Base-by-base conservation (phyloP, 2,888 invertebrate species). In the Callimorpha dominula region DNA sequence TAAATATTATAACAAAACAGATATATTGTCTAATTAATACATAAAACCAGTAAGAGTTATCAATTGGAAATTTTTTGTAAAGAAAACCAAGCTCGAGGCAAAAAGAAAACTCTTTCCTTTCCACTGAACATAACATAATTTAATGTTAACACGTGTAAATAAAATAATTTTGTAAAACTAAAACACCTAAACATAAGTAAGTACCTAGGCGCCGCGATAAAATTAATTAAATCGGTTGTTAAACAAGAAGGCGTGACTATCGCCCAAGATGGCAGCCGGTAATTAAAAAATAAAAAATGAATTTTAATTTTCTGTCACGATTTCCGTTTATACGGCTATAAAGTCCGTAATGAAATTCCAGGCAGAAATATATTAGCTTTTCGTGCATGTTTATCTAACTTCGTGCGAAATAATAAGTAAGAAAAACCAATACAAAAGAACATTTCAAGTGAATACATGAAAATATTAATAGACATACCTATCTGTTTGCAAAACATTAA, bases 251-350 rank as follows among this genome's bases (percentile, higher is more conserved):
- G 87, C 89, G 88, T 86, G 85, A 87, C 86, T 69, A 42, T 67
- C 73, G 70, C 43, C 46, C 86, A 90, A 90, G 76, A 89, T 90
- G 89, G 90, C 88, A 77, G 75, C 81, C 15, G 46, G 79, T 84
- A 86, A 87, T 88, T 85, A 87, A 87, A 87, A 85, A 85, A 84
- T 79, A 83, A 78, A 74, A 83, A 78, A 68, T 78, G 79, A 75
- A 80, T 80, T 82, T 81, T 84, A 87, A 87, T 85, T 81, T 83
- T 82, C 84, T 80, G 84, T 86, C 87, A 87, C 86, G 82, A 77
- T 54, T 77, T 69, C 72, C 67, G 77, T 81, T 79, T 78, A 79
- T 78, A 76, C 66, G 70, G 79, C 57, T 71, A 77, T 82, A 83
- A 83, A 80, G 73, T 49, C 54, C 63, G 42, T 81, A 81, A 83